These are phyloP conservation scores for Phyto melanocephala DNA, from an alignment of 2,888 invertebrate species.

Conservation along the genomic window DNA sequence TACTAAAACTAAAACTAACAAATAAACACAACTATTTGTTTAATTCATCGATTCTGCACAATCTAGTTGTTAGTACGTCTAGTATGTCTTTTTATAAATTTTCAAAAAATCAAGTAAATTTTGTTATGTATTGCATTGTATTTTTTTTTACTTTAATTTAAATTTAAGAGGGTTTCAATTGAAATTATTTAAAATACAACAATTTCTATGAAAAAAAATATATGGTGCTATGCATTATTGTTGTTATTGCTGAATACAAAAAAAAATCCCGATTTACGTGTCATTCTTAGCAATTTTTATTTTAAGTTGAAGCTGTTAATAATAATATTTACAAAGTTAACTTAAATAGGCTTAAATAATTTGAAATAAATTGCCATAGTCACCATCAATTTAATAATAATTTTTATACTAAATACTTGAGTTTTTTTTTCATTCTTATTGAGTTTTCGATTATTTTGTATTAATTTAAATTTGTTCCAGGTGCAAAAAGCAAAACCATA, in stretches of 20 bases:
- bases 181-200: constrained; percentile 51
- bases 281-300: neutral
- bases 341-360: constrained; percentile 24
- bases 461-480: constrained; percentile 64
- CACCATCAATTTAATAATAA: constrained; percentile 28
- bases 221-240: constrained; percentile 43
- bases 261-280: neutral
- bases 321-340: constrained; percentile 28
- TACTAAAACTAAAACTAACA: neutral
- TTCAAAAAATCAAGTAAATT: constrained; percentile 32
- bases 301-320: constrained; percentile 20
- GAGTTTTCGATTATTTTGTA: constrained; percentile 57
- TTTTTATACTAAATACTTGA: constrained; percentile 22
- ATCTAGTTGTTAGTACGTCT: constrained; percentile 43
- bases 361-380: constrained; percentile 32
- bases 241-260: neutral
- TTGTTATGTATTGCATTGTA: neutral
- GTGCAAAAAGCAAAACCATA: constrained; percentile 60
- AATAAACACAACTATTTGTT: constrained; percentile 33
- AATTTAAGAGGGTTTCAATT: constrained; percentile 8
- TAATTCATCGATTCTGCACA: constrained; percentile 65
- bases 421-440: neutral
- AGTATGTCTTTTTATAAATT: neutral
- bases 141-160: neutral
- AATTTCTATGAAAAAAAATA: constrained; percentile 58